Base-by-base conservation (phyloP, 2,113 vertebrate genomes). In the Hiodon alosoides region DNA sequence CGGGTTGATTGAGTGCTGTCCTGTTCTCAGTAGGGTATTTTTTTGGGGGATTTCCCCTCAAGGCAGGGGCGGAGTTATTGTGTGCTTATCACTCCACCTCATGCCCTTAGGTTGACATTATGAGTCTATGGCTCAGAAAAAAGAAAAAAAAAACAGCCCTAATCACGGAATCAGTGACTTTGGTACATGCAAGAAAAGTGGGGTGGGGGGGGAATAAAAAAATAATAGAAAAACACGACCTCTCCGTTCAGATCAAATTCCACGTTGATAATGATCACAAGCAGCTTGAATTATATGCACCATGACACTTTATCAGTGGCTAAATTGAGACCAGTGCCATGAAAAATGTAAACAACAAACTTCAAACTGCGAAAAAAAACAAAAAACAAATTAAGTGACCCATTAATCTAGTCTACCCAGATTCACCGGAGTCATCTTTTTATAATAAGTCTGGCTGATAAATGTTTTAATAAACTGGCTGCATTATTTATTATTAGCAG, bases 401-500 rank as follows among this genome's bases (percentile, higher is more conserved):
- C 83, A 84, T 87, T 87, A 87, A 90, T 89, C 83, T 82, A 78
- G 84, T 84, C 86, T 83, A 84, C 78, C 85, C 85, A 85, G 89
- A 86, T 86, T 89, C 85, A 82, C 79, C 81, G 79, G 74, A 88
- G 87, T 88, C 87, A 90, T 89, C 86, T 86, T 90, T 90, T 91
- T 90, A 89, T 90, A 90, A 92, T 91, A 87, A 88, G 87, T 83
- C 81, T 71, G 74, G 82, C 87, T 90, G 88, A 91, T 92, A 91
- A 92, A 92, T 91, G 90, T 92, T 91, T 90, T 90, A 91, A 89
- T 91, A 90, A 90, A 90, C 81, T 83, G 82, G 79, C 82, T 91
- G 88, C 89, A 90, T 92, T 87, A 92, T 92, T 92, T 82, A 91
- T 90, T 81, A 81, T 86, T 81, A 76, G 86, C 84, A 87, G 88